These are phyloP conservation scores for Pelecanus crispus DNA, from an alignment of 2,113 vertebrate genomes.

Conservation along the genomic window DNA sequence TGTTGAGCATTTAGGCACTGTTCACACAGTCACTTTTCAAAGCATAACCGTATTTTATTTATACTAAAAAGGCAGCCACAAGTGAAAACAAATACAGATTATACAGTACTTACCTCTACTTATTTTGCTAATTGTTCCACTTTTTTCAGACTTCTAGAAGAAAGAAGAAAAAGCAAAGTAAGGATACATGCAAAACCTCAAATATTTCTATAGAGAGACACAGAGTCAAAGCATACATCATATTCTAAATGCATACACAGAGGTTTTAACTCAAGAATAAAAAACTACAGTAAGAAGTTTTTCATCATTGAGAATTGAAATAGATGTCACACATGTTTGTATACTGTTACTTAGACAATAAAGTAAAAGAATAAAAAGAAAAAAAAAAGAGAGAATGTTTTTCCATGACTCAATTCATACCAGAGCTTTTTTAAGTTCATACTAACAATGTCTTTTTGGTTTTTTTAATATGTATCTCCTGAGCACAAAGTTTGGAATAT, in stretches of 20 bases:
- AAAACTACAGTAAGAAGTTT: neutral
- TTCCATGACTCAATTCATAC: neutral
- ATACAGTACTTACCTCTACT: constrained; percentile 61
- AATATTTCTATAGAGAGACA: neutral
- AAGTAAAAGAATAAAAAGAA: neutral
- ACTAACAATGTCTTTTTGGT: neutral
- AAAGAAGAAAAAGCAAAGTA: neutral
- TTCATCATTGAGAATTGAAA: neutral
- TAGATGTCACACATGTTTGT: neutral
- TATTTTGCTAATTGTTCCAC: constrained; percentile 24
- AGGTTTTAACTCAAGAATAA: neutral
- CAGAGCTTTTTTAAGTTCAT: neutral
- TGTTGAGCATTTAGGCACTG: neutral
- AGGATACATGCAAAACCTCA: neutral
- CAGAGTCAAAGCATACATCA: neutral
- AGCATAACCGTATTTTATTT: neutral
- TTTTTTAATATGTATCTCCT: neutral
- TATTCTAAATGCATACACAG: neutral
- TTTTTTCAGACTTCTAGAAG: constrained; percentile 61
- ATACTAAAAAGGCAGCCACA: neutral
- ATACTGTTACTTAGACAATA: neutral
- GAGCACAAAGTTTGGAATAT: neutral
- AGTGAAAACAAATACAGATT: neutral
- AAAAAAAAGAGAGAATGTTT: neutral
- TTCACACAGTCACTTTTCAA: neutral